These are phyloP conservation scores for Cisticola juncidis DNA, from an alignment of 2,113 vertebrate genomes.

Conservation along the genomic window DNA sequence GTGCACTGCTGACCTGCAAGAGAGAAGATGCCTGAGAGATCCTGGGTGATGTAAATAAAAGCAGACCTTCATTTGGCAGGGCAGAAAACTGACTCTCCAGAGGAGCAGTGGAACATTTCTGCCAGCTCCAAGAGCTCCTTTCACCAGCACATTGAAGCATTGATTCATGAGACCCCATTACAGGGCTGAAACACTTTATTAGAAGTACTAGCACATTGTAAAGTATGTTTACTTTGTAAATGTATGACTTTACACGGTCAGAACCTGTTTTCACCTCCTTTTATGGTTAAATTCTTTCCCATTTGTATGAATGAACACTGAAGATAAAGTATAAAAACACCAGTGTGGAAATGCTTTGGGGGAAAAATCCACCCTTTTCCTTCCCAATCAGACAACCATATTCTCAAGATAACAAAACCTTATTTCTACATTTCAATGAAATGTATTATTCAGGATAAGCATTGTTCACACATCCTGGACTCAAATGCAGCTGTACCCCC, in stretches of 20 bases:
- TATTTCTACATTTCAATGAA: neutral
- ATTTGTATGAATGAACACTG: neutral
- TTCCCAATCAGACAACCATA: neutral
- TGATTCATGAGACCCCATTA: neutral
- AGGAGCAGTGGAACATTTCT: neutral
- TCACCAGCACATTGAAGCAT: neutral
- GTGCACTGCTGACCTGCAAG: constrained; percentile 70
- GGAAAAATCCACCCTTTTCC: neutral
- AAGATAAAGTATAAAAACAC: neutral
- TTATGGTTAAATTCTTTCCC: neutral
- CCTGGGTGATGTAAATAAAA: neutral
- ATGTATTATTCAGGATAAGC: neutral
- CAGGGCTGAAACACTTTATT: neutral
- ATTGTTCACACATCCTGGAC: neutral
- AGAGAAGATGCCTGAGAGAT: neutral
- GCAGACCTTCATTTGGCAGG: neutral
- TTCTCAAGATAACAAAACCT: neutral
- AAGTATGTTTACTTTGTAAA: neutral
- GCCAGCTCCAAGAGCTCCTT: neutral
- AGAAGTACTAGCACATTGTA: neutral
- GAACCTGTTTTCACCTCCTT: neutral
- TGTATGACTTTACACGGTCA: neutral
- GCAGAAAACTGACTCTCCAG: neutral
- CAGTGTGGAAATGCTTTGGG: fast-evolving
- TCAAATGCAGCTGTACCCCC: neutral